Evolutionary conservation across 2,797 vertebrate genomes (phyloP).

Genomic region (Enteromius viviparus): DNA sequence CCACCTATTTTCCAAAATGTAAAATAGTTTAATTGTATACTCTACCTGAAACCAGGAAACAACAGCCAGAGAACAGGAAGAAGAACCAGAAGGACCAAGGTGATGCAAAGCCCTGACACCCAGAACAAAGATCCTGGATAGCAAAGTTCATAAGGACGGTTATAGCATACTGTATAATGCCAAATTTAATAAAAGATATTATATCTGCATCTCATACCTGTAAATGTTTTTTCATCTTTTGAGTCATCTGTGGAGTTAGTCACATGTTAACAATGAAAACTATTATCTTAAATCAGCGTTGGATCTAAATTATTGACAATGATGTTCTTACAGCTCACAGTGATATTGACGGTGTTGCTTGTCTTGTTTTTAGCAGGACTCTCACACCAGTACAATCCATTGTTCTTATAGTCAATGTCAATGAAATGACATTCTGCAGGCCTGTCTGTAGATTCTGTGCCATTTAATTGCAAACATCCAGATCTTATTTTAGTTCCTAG

Average conservation of each 20-base stretch:
- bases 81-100: constrained; percentile 64
- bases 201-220: constrained; percentile 29
- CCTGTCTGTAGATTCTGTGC: constrained; percentile 17
- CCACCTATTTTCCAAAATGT: background rate
- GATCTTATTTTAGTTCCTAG: background rate
- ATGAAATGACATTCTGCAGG: constrained; percentile 50
- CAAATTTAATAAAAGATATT: background rate
- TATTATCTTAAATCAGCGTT: background rate
- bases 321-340: constrained; percentile 71
- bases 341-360: constrained; percentile 68
- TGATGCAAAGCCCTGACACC: constrained; percentile 55
- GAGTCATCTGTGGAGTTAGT: constrained; percentile 17
- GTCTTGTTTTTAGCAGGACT: constrained; percentile 41
- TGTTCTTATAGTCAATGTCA: constrained; percentile 39
- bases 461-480: constrained; percentile 60
- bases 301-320: background rate
- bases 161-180: background rate
- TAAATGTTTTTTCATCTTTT: constrained; percentile 18
- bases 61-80: constrained; percentile 56
- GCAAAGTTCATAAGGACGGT: background rate
- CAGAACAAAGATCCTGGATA: constrained; percentile 67
- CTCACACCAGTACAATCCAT: constrained; percentile 75
- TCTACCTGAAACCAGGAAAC: constrained; percentile 42
- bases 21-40: background rate
- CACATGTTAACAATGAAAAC: background rate